Base-by-base conservation (phyloP, 2,797 vertebrate species). In the Glossophaga mutica region DNA sequence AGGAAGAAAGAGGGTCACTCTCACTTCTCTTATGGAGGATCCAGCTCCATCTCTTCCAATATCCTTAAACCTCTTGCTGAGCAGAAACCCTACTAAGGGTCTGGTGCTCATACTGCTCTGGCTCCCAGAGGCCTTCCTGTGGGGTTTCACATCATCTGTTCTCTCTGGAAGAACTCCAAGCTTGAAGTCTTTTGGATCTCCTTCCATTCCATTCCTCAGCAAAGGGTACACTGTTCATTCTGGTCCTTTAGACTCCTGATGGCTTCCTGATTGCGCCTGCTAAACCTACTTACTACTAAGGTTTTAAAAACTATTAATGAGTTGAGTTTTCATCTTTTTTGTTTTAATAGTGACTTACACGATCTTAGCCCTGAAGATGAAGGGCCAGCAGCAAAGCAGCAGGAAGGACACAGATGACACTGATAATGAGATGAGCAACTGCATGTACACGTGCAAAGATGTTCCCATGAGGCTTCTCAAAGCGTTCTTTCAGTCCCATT, bases 271-370 rank as follows among this genome's bases (percentile, higher is more conserved):
- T 7, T 42, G 57, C 73, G 48, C 16, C 4, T 48, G 37, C 62
- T 48, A 55, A 93, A 26, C 7, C 1, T 39, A 24, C 24, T 76
- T 42, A 57, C 19, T 67, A 44, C 52, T 55, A 86, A 55, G 18
- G 50, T 55, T 84, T 79, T 39, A 73, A 4, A 37, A 67, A 67
- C 29, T 68, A 37, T 37, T 78, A 67, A 42, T 93, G 74, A 79
- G 34, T 87, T 79, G 12, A 29, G 68, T 52, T 44, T 92, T 67
- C 86, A 46, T 59, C 39, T 77, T 88, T 59, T 87, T 42, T 21
- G 21, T 50, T 86, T 94, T 59, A 94, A 77, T 52, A n/a, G 32
- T 71, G 34, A 65, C 16, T 86, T 87, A 39, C 0, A 74, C 5
- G 39, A 10, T 26, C 11, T 92, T 57, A 68, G 2, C 19, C 71